Evolutionary conservation across 2,888 invertebrate genomes (phyloP), one percentile per base, ranked within the genome.

Genomic region (Kuschelorhynchus macadamiae): DNA sequence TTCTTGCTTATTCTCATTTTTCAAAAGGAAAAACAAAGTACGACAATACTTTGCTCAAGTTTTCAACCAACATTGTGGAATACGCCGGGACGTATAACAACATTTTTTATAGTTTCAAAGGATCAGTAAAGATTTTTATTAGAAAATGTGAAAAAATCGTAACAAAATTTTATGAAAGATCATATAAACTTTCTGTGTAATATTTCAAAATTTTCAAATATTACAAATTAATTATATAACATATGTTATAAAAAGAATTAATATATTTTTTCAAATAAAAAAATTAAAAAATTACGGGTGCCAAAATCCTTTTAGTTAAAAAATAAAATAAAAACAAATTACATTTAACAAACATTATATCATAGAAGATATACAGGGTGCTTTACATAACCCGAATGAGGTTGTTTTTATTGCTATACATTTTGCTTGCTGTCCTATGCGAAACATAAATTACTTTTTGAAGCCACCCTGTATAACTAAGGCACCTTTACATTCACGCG

Each of bases 401-500:
- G 14, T 52, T 30, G 14, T 17, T 17, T 55, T 62, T 63, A 55
- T 57, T 56, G 64, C 57, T 50, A 49, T 64, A 25, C 7, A 25
- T 25, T 25, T 25, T 25, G 25, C 7, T 25, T 25, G 25, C 25
- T 25, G 25, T 25, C 3, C 25, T 5, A 5, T 25, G 3, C 7
- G 3, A n/a, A 41, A 20, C 18, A n/a, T 16, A 7, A 50, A 16
- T 39, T 41, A 11, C 11, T n/a, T 32, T 47, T 36, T 47, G 20
- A 46, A 53, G 30, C 47, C 67, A 56, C 61, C 65, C 67, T 67
- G 67, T 67, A 67, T 67, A 61, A 67, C 67, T 67, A 67, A 67
- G 67, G 67, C 67, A 67, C 67, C 67, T 67, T 32, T 25, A 47
- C 39, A 18, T 44, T 47, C 44, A n/a, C 17, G 44, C 63, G 63